Evolutionary conservation across 2,797 vertebrate genomes (phyloP).

Genomic region (Pipistrellus pipistrellus): DNA sequence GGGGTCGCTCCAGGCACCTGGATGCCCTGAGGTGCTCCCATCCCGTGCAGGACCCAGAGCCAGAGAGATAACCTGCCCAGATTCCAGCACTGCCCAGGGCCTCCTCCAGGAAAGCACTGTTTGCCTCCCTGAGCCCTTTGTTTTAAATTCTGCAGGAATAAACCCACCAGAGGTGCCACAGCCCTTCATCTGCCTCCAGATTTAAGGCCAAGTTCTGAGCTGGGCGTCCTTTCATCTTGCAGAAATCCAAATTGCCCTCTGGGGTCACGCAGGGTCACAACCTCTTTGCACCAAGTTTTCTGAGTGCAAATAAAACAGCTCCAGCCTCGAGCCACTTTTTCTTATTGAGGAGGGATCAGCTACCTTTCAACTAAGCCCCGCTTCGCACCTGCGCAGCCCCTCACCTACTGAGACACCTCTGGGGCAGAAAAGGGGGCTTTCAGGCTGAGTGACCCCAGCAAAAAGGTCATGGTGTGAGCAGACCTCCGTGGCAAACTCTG

Average conservation of each 20-base stretch:
- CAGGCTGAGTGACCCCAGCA: background rate
- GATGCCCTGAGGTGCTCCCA: fast-evolving
- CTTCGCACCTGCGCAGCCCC: background rate
- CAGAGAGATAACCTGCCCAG: background rate
- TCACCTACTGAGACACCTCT: background rate
- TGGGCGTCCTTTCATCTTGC: conserved; percentile 58
- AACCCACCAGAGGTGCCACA: conserved; percentile 60
- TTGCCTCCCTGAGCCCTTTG: conserved; percentile 67
- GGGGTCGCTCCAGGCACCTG: fast-evolving
- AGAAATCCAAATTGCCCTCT: conserved; percentile 7
- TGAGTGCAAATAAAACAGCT: background rate
- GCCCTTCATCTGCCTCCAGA: conserved; percentile 70
- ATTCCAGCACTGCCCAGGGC: background rate
- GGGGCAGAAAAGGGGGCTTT: background rate
- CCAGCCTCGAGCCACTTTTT: background rate
- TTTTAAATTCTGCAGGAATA: conserved; percentile 75
- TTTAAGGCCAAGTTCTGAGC: conserved; percentile 71
- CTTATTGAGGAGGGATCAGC: background rate
- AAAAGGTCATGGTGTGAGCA: background rate
- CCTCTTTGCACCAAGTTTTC: conserved; percentile 10
- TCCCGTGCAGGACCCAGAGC: background rate
- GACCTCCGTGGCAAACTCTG: background rate
- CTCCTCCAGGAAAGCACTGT: background rate
- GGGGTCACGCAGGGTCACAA: background rate
- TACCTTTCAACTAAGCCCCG: background rate